phyloP scores from a whole-genome alignment of 1,140 invertebrate genomes.

The Orchesella cincta region DNA sequence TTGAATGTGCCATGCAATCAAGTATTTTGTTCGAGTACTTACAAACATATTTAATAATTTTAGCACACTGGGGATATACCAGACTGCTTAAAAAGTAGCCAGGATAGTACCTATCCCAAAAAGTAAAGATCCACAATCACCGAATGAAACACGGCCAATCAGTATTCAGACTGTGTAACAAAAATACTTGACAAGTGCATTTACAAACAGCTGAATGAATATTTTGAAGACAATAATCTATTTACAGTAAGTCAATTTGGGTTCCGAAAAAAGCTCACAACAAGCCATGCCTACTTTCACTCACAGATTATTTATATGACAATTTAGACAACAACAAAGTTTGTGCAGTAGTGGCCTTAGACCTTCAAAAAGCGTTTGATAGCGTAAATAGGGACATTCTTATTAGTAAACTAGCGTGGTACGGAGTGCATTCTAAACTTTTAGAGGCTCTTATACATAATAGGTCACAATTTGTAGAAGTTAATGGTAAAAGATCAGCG shows the following conservation, averaged over 20 bases:
- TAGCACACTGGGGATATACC: neutral
- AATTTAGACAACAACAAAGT: constrained; percentile 53
- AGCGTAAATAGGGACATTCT: constrained; percentile 55
- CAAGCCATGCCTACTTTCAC: constrained; percentile 54
- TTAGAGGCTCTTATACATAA: constrained; percentile 28
- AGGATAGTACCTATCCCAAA: constrained; percentile 23
- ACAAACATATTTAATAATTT: neutral
- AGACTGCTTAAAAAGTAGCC: neutral
- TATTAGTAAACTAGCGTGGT: constrained; percentile 52
- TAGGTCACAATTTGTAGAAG: constrained; percentile 21
- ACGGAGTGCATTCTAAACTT: constrained; percentile 1
- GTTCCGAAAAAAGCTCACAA: constrained; percentile 54
- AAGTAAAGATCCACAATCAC: neutral
- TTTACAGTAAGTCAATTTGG: constrained; percentile 54
- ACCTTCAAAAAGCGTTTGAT: constrained; percentile 58
- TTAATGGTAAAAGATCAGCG: neutral
- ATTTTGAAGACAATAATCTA: constrained; percentile 29
- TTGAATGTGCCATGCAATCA: neutral
- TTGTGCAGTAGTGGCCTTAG: constrained; percentile 53
- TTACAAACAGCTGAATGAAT: neutral
- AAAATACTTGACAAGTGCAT: constrained; percentile 29
- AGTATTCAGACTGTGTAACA: neutral
- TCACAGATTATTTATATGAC: constrained; percentile 53
- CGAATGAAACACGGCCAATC: constrained; percentile 20
- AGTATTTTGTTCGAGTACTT: neutral